Base-by-base conservation (phyloP, 2,888 invertebrate species). In the Apomyelois bistriatella region DNA sequence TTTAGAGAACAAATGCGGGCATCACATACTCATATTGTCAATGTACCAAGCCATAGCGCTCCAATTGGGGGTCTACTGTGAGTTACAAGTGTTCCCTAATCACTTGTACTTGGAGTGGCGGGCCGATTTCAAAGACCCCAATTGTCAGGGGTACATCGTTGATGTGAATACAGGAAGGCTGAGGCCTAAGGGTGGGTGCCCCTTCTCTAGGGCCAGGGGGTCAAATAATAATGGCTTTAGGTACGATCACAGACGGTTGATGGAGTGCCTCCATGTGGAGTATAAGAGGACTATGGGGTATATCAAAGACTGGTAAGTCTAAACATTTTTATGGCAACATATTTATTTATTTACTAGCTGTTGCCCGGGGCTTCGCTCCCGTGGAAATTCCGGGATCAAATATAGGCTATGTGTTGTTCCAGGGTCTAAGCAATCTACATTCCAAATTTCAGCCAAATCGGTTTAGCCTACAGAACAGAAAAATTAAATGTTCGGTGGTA, bases 41-140 rank as follows among this genome's bases (percentile, higher is more conserved):
- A 68, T 85, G 32, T 87, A 76, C 58, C 74, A 82, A 52, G 75
- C 80, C 0, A 68, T 86, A 1, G 83, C 85, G 1, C 67, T 64
- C 37, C 64, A 65, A n/a, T 79, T 79, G 53, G 84, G 79, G 7
- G 69, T 83, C 0, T 53, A 60, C 4, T 80, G 81, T 54, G 71
- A 79, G 16, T 58, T 89, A 32, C 66, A 82, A 0, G 73, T 74
- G 1, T 85, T 85, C 54, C 76, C 81, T 0, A 77, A 81, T 55
- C 86, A 88, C 60, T 56, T 85, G 53, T 84, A 81, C 54, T 42
- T 88, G 12, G 75, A 84, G 56, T 82, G 82, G 35, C 62, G 58
- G 9, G 52, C 57, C 32, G 56, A 62, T 5, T 36, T 47, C 1
- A 16, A 50, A 8, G 51, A 60, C 5, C n/a, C n/a, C n/a, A 46